These are phyloP conservation scores for Otis tarda DNA, from an alignment of 2,113 vertebrate genomes.

Conservation along the genomic window DNA sequence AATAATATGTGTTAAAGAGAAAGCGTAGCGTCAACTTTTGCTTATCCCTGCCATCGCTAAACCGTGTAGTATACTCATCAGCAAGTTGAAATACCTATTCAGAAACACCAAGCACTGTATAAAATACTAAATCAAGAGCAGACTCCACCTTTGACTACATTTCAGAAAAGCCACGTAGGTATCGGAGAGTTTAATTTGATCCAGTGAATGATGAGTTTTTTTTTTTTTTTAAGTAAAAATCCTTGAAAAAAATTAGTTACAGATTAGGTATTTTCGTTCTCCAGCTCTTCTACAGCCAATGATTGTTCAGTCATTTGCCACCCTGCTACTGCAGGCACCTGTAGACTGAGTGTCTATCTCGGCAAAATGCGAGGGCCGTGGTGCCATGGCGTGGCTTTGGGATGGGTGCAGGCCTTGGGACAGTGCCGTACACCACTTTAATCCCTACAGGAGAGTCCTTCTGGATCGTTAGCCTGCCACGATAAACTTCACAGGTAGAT, in stretches of 20 bases:
- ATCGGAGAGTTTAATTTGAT: neutral
- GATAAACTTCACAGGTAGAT: neutral
- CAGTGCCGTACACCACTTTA: fast-evolving
- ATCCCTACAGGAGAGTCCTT: neutral
- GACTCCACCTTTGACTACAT: neutral
- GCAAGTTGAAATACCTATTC: conserved; percentile 6
- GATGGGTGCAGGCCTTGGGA: neutral
- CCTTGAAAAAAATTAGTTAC: neutral
- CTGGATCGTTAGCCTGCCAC: neutral
- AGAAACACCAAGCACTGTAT: neutral
- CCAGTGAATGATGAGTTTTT: neutral
- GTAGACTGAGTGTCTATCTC: fast-evolving
- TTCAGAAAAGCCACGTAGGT: neutral
- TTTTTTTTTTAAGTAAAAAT: neutral
- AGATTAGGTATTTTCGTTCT: neutral
- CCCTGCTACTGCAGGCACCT: neutral
- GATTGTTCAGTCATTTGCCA: neutral
- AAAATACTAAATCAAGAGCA: neutral
- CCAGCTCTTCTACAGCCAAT: neutral
- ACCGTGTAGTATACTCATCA: neutral
- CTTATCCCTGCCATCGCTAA: neutral
- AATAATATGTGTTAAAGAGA: neutral
- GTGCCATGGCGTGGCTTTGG: neutral
- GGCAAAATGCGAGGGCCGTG: neutral
- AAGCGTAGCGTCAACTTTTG: neutral